Evolutionary conservation across 2,888 invertebrate species (phyloP), one percentile per base, ranked within the genome.

Genomic region (Drosophila demipolita): DNA sequence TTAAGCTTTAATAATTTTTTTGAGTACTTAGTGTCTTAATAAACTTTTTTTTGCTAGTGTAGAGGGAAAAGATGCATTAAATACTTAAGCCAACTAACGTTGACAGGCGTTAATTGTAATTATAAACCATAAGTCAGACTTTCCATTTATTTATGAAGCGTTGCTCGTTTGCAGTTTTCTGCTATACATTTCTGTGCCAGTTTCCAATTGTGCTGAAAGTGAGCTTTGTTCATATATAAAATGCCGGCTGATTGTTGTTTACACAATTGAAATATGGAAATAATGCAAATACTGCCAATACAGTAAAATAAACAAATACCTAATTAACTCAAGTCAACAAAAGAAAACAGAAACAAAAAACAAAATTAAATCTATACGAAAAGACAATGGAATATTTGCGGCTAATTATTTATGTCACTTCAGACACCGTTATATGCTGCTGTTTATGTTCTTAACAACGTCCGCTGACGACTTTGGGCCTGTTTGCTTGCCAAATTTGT

Each of bases 91-190:
- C 61, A 68, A 52, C 53, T 64, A 50, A 62, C 55, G 62, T 67
- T 73, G 64, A 76, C 76, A 80, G 69, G 66, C 73, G 72, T 63
- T 65, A 75, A 80, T 75, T 72, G 69, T 67, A 58, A 72, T 73
- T 69, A 75, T 65, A 70, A 72, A 58, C 66, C 75, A 81, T 75
- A 69, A 72, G 61, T n/a, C 61, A 40, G 69, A 75, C 81, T 80
- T 80, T 80, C 81, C 78, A 78, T 75, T 79, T 65, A 75, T 66
- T 66, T 72, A 75, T 71, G 52, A 36, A 50, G 65, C 70, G 52
- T 75, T 70, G 42, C 54, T 59, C 26, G 17, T 50, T 53, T 62
- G 57, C 32, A 50, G 50, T 69, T 36, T 45, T 36, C 49, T 35
- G 26, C 26, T 26, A 23, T 53, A 52, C 23, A 26, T 45, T 55